Evolutionary conservation across 2,888 invertebrate species (phyloP), one percentile per base, ranked within the genome.

Genomic region (Acleris literana): DNA sequence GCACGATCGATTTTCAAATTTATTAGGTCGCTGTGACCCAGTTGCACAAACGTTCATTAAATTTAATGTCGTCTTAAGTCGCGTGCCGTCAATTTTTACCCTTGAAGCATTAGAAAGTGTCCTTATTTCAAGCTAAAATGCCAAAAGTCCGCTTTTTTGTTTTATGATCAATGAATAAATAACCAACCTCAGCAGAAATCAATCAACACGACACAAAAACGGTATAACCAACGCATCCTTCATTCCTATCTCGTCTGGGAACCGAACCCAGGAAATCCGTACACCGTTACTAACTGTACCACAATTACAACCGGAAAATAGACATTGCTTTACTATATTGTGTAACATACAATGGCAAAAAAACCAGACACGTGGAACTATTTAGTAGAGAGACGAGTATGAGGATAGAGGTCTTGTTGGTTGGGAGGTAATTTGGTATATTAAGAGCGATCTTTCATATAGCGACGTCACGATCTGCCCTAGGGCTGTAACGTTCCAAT

Each of bases 361-460:
- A 17, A 29, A 18, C 43, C 60, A 61, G 44, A 22, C n/a, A 17
- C 11, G 16, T 22, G 43, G 55, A 51, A 13, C 65, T 55, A 5
- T 25, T 20, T 7, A n/a, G 16, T 49, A n/a, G n/a, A 51, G n/a
- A 44, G 44, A 55, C 39, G 5, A 3, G 44, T 61, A 17, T 69
- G 69, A 69, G 60, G 68, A 57, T 63, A 69, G 68, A 71, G 79
- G 70, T 76, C 83, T 72, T 33, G 46, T 67, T 71, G 70, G 13
- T 63, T 17, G 76, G 81, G 81, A 59, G 70, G 60, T 16, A 51
- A 54, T 60, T 58, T 68, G 65, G 65, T 72, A 68, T 71, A 72
- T 61, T 76, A 74, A 73, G 82, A 87, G 89, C 86, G 88, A 91
- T 91, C 90, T 84, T 86, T 90, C 89, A 89, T 88, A 87, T 88